phyloP scores from a whole-genome alignment of 2,888 invertebrate species.

The Phyllotreta striolata region DNA sequence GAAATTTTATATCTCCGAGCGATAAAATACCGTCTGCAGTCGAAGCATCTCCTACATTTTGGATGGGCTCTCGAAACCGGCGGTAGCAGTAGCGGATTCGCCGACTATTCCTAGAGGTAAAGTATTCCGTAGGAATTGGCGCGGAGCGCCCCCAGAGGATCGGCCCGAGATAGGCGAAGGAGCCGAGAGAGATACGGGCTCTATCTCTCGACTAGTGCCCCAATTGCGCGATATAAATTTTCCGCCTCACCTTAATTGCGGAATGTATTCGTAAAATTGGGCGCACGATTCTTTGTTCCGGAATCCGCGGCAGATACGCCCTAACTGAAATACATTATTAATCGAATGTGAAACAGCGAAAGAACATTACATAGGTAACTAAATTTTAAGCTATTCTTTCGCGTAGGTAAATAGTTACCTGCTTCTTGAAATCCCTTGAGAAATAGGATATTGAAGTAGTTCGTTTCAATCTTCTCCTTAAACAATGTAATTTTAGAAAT shows the following conservation, averaged over 20 bases:
- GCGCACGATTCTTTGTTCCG: constrained; percentile 13
- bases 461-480: no score
- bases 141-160: constrained; percentile 23
- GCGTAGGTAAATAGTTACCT: no score
- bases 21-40: constrained; percentile 26
- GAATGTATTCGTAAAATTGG: constrained; percentile 53
- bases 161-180: constrained; percentile 20
- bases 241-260: constrained; percentile 53
- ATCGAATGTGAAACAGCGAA: no score
- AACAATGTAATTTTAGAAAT: no score
- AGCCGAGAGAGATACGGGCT: constrained; percentile 19
- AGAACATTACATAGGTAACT: no score
- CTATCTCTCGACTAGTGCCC: constrained; percentile 41
- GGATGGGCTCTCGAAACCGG: constrained; percentile 26
- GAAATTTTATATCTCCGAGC: constrained; percentile 24
- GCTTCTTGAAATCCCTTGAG: no score
- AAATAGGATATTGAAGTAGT: no score
- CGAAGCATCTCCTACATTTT: constrained; percentile 31
- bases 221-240: constrained; percentile 53
- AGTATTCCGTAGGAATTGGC: constrained; percentile 29
- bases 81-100: neutral
- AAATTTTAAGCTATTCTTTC: no score
- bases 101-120: constrained; percentile 34
- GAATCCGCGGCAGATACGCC: no score
- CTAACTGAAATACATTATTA: no score